Conservation (phyloP, 1,140 invertebrate genomes). For the fruit fly (Drosophila melanogaster) region Release_6_plus_ISO1_MT NT_037436.4:10573001-10573500, state of each 20-base stretch:
- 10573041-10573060: constrained; percentile 83
- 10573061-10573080: constrained; percentile 44
- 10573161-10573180: constrained; percentile 11
- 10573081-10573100: constrained; percentile 16
- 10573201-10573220: not conserved
- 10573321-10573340: too few relatives aligned
- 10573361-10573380: too few relatives aligned
- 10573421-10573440: constrained; percentile 9
- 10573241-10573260: not conserved
- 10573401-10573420: constrained; percentile 10
- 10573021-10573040: constrained; percentile 83
- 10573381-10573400: too few relatives aligned
- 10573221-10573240: not conserved
- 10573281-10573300: too few relatives aligned
- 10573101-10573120: constrained; percentile 17
- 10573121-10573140: constrained; percentile 20
- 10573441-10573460: constrained; percentile 82
- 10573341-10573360: too few relatives aligned
- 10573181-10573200: constrained; percentile 21
- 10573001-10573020: constrained; percentile 84
- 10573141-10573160: constrained; percentile 25
- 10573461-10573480: constrained; percentile 77
- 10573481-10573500: constrained; percentile 72
- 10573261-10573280: too few relatives aligned
- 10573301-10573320: too few relatives aligned